These are phyloP conservation scores for Orthosia incerta DNA, from an alignment of 2,888 invertebrate species.

Conservation along the genomic window DNA sequence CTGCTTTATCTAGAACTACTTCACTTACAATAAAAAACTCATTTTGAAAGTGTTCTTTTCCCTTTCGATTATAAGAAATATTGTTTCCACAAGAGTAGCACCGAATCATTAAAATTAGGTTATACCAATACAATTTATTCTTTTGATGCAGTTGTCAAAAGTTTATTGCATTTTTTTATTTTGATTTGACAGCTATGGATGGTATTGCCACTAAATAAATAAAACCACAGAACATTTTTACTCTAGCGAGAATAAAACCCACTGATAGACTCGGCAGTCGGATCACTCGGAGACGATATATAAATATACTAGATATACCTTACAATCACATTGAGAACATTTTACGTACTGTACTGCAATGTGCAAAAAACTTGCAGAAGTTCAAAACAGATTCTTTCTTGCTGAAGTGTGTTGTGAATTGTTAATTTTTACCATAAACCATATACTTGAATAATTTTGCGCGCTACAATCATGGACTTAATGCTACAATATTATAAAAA, in stretches of 20 bases:
- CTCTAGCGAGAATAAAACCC: too few relatives aligned
- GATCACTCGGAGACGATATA: too few relatives aligned
- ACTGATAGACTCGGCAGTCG: too few relatives aligned
- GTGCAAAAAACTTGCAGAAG: too few relatives aligned
- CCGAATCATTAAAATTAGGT: slow-evolving; percentile 82
- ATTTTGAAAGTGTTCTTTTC: slow-evolving; percentile 80
- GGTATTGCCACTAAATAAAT: slow-evolving; percentile 16
- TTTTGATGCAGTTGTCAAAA: slow-evolving; percentile 72
- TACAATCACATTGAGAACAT: too few relatives aligned
- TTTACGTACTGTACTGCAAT: too few relatives aligned
- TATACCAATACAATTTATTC: slow-evolving; percentile 59
- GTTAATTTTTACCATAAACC: too few relatives aligned
- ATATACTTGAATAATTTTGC: not conserved
- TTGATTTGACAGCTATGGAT: slow-evolving; percentile 43
- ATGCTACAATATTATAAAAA: not conserved
- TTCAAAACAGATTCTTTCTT: too few relatives aligned
- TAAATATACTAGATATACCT: too few relatives aligned
- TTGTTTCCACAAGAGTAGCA: slow-evolving; percentile 74
- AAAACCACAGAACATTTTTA: not conserved
- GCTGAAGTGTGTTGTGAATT: too few relatives aligned
- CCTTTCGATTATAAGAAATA: slow-evolving; percentile 67
- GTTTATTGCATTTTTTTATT: slow-evolving; percentile 62
- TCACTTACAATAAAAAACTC: slow-evolving; percentile 93
- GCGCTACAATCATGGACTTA: too few relatives aligned
- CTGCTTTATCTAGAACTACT: slow-evolving; percentile 39